Percentiles rank a stretch among this genome's conserved stretches.
phyloP scores from a whole-genome alignment of 2,113 vertebrate species.

The Ariopsis seemanni region DNA sequence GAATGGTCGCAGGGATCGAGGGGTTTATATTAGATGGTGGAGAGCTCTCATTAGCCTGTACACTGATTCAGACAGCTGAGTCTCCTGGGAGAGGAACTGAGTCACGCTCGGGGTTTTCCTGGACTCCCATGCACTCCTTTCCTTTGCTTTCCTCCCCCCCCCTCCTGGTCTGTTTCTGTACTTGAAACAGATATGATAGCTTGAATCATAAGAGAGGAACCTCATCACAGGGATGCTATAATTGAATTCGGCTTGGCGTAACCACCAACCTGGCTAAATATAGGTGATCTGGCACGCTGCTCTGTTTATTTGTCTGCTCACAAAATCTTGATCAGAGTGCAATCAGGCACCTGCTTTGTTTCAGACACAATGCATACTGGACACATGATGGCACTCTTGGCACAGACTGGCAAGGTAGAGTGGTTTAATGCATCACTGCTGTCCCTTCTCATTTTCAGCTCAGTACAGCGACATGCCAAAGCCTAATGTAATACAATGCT shows the following conservation, averaged over 20 bases:
- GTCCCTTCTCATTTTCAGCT: slow-evolving; percentile 55
- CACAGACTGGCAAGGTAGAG: slow-evolving; percentile 36
- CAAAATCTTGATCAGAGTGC: neutral
- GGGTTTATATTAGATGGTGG: neutral
- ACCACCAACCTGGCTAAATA: neutral
- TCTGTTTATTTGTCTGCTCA: neutral
- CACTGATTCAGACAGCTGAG: neutral
- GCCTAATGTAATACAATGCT: slow-evolving; percentile 43
- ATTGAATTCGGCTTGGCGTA: neutral
- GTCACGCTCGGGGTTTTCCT: slow-evolving; percentile 16
- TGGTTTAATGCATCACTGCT: slow-evolving; percentile 37
- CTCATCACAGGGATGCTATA: neutral
- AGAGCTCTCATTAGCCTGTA: slow-evolving; percentile 17
- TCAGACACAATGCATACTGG: neutral
- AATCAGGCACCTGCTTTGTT: slow-evolving; percentile 31
- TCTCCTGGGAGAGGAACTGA: slow-evolving; percentile 9
- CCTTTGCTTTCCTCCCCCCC: neutral
- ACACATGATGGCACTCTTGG: slow-evolving; percentile 75
- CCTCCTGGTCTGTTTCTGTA: neutral
- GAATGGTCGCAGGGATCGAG: slow-evolving; percentile 8
- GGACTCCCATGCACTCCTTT: neutral
- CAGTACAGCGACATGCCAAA: slow-evolving; percentile 42
- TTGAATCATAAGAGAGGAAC: neutral
- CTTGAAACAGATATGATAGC: neutral
- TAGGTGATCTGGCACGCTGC: neutral